Percentiles rank a stretch among this genome's conserved stretches.
Conservation (phyloP, 2,888 invertebrate species). For the Craniophora ligustri region DNA sequence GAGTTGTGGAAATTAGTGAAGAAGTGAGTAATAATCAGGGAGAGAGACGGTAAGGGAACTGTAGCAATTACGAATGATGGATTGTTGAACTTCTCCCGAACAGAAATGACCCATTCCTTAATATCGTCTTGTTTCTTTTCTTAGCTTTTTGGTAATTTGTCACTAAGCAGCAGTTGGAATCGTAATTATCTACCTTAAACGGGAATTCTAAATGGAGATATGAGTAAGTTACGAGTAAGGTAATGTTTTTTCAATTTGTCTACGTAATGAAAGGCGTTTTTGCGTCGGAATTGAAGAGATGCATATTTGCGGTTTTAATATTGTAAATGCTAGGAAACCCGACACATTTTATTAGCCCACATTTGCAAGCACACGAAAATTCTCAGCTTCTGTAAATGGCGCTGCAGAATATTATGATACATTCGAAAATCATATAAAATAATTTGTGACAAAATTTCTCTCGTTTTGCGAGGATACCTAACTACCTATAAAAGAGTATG, state of each 20-base stretch:
- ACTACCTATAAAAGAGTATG: slow-evolving; percentile 29
- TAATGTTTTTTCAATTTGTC: neutral
- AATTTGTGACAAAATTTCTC: slow-evolving; percentile 42
- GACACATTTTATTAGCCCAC: slow-evolving; percentile 13
- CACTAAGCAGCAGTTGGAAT: slow-evolving; percentile 58
- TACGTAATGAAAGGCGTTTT: neutral
- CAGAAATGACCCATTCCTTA: slow-evolving; percentile 77
- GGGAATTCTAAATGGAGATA: slow-evolving; percentile 2
- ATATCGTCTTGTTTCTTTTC: slow-evolving; percentile 78
- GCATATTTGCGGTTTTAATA: slow-evolving; percentile 7
- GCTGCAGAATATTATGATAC: slow-evolving; percentile 32
- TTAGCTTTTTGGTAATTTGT: slow-evolving; percentile 73
- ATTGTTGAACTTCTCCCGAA: slow-evolving; percentile 76
- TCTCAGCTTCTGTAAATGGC: slow-evolving; percentile 31
- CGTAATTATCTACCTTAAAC: slow-evolving; percentile 20
- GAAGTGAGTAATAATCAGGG: slow-evolving; percentile 72
- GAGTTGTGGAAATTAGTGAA: slow-evolving; percentile 29
- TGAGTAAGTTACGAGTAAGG: neutral
- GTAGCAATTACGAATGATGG: slow-evolving; percentile 82
- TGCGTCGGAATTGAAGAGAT: neutral
- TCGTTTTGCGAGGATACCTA: slow-evolving; percentile 30
- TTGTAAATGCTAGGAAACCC: slow-evolving; percentile 5
- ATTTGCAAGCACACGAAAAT: slow-evolving; percentile 29
- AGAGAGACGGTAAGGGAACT: slow-evolving; percentile 73
- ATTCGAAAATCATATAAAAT: slow-evolving; percentile 45